Evolutionary conservation across 2,113 vertebrate species (phyloP).

Genomic region (Pseudopodoces humilis): DNA sequence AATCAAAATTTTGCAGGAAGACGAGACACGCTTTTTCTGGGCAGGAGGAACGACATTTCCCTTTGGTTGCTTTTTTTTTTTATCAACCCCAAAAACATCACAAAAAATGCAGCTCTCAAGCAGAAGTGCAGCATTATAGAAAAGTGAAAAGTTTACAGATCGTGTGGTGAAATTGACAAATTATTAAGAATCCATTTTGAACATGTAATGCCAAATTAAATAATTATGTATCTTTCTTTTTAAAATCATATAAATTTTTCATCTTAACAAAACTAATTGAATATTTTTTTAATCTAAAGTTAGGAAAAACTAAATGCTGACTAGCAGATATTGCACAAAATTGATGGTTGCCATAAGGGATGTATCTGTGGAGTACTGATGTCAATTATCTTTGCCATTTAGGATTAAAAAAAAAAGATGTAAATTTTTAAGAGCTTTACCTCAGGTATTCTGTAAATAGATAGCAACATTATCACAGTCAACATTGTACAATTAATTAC

Average conservation of each 20-base stretch:
- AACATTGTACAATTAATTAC: neutral
- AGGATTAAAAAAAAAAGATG: neutral
- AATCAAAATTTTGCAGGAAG: neutral
- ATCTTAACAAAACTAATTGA: neutral
- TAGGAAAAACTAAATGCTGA: neutral
- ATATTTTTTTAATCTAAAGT: neutral
- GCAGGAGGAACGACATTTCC: fast-evolving
- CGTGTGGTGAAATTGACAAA: neutral
- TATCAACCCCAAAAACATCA: neutral
- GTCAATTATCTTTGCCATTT: neutral
- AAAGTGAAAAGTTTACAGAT: neutral
- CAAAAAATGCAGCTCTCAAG: neutral
- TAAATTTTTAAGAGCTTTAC: neutral
- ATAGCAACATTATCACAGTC: neutral
- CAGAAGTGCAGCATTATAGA: neutral
- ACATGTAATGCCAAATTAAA: neutral
- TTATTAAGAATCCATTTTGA: neutral
- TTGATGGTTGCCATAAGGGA: neutral
- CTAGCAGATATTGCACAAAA: neutral
- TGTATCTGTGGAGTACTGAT: neutral
- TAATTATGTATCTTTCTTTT: neutral
- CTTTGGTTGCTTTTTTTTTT: neutral
- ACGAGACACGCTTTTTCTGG: fast-evolving
- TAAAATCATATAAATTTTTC: neutral
- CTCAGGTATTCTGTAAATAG: neutral